Evolutionary conservation across 2,888 invertebrate species (phyloP).

Genomic region (Catocala nupta): DNA sequence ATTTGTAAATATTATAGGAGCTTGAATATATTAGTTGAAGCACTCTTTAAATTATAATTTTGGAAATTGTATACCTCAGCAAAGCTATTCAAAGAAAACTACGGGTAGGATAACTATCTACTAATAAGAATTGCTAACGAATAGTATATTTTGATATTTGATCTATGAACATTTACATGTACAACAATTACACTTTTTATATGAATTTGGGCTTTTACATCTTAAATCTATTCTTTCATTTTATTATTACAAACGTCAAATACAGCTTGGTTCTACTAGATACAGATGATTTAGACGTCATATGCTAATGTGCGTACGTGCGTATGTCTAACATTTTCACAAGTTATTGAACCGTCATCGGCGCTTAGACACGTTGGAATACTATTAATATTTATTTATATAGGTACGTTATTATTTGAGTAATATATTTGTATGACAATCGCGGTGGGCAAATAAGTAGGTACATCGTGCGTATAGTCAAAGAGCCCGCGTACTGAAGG

Average conservation of each 20-base stretch:
- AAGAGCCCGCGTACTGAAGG: conserved; percentile 38
- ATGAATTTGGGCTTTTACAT: too few species aligned
- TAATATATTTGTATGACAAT: conserved; percentile 56
- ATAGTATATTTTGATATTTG: too few species aligned
- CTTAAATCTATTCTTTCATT: too few species aligned
- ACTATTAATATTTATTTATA: conserved; percentile 6
- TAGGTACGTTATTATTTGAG: conserved; percentile 9
- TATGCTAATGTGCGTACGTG: not conserved
- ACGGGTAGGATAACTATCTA: too few species aligned
- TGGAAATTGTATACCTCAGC: not conserved
- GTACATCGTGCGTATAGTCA: conserved; percentile 47
- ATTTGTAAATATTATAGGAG: not conserved
- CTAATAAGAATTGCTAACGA: too few species aligned
- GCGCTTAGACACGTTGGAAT: conserved; percentile 3
- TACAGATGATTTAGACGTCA: too few species aligned
- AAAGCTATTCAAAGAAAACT: too few species aligned
- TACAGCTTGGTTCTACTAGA: too few species aligned
- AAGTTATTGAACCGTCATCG: conserved; percentile 15
- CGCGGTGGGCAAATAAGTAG: conserved; percentile 61
- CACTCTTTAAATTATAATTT: not conserved
- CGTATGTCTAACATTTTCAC: not conserved
- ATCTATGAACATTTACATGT: too few species aligned
- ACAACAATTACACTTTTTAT: too few species aligned
- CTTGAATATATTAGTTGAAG: not conserved
- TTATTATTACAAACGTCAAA: too few species aligned